phyloP scores from a whole-genome alignment of 1,140 invertebrate species.

The Drosophila seguyi region DNA sequence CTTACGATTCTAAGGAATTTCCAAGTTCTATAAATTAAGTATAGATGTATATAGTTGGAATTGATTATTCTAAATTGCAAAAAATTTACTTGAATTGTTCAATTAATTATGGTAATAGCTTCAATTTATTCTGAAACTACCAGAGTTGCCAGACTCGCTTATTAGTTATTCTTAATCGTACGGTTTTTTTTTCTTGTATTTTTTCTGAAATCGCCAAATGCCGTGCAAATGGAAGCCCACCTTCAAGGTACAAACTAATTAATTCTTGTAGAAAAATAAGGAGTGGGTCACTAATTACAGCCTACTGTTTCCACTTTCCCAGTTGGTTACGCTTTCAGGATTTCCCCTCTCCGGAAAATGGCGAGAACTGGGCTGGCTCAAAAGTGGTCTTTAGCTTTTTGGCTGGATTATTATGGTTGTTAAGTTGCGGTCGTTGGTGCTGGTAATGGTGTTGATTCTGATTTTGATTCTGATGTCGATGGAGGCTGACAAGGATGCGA shows the following conservation, averaged over 20 bases:
- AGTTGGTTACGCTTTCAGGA: constrained; percentile 2
- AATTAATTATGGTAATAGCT: neutral
- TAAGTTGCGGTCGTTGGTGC: constrained; percentile 26
- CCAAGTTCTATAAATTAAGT: neutral
- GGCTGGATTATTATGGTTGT: constrained; percentile 22
- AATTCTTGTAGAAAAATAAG: constrained; percentile 8
- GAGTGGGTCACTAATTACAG: constrained; percentile 23
- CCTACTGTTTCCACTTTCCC: constrained; percentile 13
- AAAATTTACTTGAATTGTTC: neutral
- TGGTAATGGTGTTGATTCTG: constrained; percentile 11
- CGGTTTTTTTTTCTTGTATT: neutral
- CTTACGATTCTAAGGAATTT: neutral
- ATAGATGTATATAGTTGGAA: neutral
- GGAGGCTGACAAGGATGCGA: constrained; percentile 40
- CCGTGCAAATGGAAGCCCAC: constrained; percentile 12
- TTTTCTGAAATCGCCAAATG: constrained; percentile 4
- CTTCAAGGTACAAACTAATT: constrained; percentile 15
- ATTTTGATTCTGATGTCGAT: constrained; percentile 33
- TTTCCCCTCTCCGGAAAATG: constrained; percentile 18
- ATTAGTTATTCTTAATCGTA: neutral
- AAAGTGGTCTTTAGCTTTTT: constrained; percentile 45
- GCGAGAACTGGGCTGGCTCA: constrained; percentile 22
- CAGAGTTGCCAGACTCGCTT: neutral
- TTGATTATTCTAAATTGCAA: neutral
- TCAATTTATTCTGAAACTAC: neutral